Percentiles rank a stretch among this genome's conserved stretches.
These are phyloP conservation scores for Andrena chrysosceles DNA, from an alignment of 2,888 invertebrate species.

Conservation along the genomic window DNA sequence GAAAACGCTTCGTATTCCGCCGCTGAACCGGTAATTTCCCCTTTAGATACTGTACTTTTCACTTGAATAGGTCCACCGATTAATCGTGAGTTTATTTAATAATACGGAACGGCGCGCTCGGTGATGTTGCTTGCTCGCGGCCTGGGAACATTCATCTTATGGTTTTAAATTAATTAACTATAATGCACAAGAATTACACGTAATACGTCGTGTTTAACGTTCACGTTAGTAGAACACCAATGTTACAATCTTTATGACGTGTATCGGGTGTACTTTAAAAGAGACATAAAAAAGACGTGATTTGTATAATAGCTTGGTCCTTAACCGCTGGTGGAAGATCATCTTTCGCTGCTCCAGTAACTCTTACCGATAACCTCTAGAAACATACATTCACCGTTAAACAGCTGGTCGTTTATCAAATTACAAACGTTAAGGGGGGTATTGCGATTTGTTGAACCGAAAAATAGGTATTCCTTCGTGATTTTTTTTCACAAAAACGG, in stretches of 20 bases:
- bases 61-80: neutral
- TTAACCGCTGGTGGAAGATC: conserved; percentile 73
- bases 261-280: conserved; percentile 53
- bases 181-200: conserved; percentile 33
- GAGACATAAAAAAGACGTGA: conserved; percentile 55
- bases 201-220: conserved; percentile 13
- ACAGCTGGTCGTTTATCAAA: no score
- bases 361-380: conserved; percentile 83
- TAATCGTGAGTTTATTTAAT: neutral
- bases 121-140: neutral
- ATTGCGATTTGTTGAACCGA: no score
- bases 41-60: neutral
- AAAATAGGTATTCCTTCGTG: no score
- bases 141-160: conserved; percentile 16
- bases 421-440: no score
- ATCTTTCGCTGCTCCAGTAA: conserved; percentile 84
- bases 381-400: conserved; percentile 54
- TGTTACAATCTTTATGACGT: conserved; percentile 49
- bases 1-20: neutral
- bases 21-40: neutral
- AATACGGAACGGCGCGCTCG: neutral
- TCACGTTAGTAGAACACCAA: conserved; percentile 36
- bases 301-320: conserved; percentile 41
- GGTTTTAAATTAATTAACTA: conserved; percentile 26
- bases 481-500: no score